A percentile compares a stretch with the other conserved stretches of the same genome.
Conservation (phyloP, 1,140 invertebrate genomes). For the Charaxes varanes region DNA sequence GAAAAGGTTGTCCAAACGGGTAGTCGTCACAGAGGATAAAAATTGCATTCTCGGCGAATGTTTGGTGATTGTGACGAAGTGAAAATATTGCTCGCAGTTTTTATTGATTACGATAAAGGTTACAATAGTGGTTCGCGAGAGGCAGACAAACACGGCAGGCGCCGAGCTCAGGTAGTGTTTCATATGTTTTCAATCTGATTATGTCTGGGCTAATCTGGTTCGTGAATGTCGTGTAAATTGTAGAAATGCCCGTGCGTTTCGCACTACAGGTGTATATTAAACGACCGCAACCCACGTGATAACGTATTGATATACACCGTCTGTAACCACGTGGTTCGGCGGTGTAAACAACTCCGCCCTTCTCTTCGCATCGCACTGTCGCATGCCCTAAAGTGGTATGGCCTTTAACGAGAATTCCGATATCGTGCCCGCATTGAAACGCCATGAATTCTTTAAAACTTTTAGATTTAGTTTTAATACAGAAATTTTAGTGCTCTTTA, state of each 20-base stretch:
- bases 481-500: too few species aligned
- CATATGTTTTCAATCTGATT: slow-evolving; percentile 61
- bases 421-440: too few species aligned
- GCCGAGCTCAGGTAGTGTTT: slow-evolving; percentile 66
- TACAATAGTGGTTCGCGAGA: slow-evolving; percentile 37
- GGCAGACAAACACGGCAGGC: slow-evolving; percentile 55
- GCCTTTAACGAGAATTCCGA: neutral
- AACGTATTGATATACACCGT: slow-evolving; percentile 35
- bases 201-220: slow-evolving; percentile 39
- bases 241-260: slow-evolving; percentile 23
- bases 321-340: slow-evolving; percentile 60
- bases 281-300: slow-evolving; percentile 51
- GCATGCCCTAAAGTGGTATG: neutral
- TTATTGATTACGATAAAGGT: slow-evolving; percentile 1
- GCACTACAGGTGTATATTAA: slow-evolving; percentile 32
- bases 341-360: slow-evolving; percentile 65
- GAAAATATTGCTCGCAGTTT: slow-evolving; percentile 19
- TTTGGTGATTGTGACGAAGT: slow-evolving; percentile 41
- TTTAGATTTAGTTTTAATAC: too few species aligned
- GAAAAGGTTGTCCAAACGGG: too few species aligned
- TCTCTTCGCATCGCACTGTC: slow-evolving; percentile 29
- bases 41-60: too few species aligned
- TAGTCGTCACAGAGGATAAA: too few species aligned
- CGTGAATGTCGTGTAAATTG: slow-evolving; percentile 26
- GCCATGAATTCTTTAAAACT: too few species aligned